Percentiles rank a stretch among this genome's conserved stretches.
Evolutionary conservation across 2,888 invertebrate genomes (phyloP).

Genomic region (Hypselothyrea guttata): DNA sequence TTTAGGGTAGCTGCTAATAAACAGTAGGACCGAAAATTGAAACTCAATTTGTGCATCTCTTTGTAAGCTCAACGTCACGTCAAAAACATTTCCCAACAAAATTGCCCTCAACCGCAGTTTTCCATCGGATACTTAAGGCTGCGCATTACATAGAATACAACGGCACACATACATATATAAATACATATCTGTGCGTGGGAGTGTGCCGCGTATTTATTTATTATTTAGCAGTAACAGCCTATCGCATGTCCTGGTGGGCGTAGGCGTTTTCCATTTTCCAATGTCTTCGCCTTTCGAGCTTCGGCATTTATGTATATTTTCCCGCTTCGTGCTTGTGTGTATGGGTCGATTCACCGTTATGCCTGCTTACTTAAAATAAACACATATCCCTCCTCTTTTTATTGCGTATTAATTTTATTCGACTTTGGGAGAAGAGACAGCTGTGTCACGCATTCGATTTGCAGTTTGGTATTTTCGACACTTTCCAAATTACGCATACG

Average conservation of each 20-base stretch:
- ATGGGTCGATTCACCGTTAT: constrained; percentile 10
- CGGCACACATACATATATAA: constrained; percentile 1
- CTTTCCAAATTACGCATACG: constrained; percentile 34
- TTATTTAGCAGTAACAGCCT: constrained; percentile 65
- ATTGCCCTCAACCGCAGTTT: constrained; percentile 16
- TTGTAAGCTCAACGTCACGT: constrained; percentile 3
- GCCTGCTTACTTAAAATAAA: constrained; percentile 14
- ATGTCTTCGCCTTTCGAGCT: constrained; percentile 56
- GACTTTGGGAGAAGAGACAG: constrained; percentile 38
- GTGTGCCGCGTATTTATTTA: constrained; percentile 54
- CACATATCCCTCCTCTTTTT: constrained; percentile 11
- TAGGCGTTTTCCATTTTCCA: constrained; percentile 48
- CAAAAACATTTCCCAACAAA: constrained; percentile 11
- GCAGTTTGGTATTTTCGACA: constrained; percentile 24
- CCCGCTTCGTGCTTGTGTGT: constrained; percentile 3
- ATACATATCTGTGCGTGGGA: constrained; percentile 16
- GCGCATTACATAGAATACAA: constrained; percentile 29
- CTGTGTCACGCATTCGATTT: constrained; percentile 55
- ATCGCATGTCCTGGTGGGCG: constrained; percentile 60
- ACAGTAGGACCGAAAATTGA: background rate
- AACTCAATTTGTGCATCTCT: background rate
- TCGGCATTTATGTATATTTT: constrained; percentile 27
- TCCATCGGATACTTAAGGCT: constrained; percentile 34
- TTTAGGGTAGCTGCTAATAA: background rate
- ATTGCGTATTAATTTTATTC: constrained; percentile 29